A percentile compares a stretch with the other conserved stretches of the same genome.
These are phyloP conservation scores for Zaprionus taronus DNA, from an alignment of 1,140 invertebrate genomes.

Conservation along the genomic window DNA sequence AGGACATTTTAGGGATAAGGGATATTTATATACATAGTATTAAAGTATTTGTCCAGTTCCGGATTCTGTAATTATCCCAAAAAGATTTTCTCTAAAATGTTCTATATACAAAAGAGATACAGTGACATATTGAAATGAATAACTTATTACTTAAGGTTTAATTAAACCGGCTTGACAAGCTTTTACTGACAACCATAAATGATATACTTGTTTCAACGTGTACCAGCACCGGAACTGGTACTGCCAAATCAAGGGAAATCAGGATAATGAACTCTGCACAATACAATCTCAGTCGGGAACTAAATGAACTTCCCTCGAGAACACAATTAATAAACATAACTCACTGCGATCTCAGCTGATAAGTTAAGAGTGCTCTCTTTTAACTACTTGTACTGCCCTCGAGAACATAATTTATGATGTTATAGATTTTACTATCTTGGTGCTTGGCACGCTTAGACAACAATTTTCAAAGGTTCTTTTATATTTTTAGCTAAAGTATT, in stretches of 20 bases:
- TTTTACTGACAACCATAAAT: not conserved
- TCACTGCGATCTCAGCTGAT: not conserved
- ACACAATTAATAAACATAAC: not conserved
- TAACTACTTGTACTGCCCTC: conserved; percentile 2
- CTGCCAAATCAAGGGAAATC: not conserved
- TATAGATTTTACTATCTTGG: conserved; percentile 8
- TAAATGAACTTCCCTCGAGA: not conserved
- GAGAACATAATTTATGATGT: conserved; percentile 10
- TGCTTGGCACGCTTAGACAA: not conserved
- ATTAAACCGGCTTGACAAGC: not conserved
- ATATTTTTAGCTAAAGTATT: conserved; percentile 21
- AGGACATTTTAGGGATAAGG: no score
- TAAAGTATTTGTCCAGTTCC: no score
- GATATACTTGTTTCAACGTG: not conserved
- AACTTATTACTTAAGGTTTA: not conserved
- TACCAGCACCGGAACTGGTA: conserved; percentile 2
- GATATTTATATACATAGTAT: no score
- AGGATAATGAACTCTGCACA: not conserved
- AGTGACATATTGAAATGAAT: not conserved
- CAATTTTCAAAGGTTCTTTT: not conserved
- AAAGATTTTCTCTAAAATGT: no score
- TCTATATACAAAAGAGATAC: not conserved
- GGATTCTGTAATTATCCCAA: no score
- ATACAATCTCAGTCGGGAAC: no score
- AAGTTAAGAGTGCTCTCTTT: not conserved